A percentile compares a stretch with the other conserved stretches of the same genome.
phyloP scores from a whole-genome alignment of 2,113 vertebrate genomes.

The Psittacula cyanocephala region DNA sequence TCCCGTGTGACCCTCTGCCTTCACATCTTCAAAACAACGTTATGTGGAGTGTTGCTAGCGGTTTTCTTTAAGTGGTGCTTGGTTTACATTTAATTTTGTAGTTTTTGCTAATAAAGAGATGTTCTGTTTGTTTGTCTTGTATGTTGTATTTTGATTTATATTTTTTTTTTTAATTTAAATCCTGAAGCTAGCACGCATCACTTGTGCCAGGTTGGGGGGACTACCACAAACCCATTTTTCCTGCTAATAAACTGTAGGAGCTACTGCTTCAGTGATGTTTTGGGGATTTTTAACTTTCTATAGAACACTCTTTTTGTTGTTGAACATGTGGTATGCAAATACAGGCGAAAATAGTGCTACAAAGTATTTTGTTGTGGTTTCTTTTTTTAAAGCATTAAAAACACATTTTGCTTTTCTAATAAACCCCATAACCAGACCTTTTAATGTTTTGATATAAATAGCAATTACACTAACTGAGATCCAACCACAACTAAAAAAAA shows the following conservation, averaged over 20 bases:
- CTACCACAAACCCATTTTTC: background rate
- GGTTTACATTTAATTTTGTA: background rate
- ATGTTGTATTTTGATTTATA: background rate
- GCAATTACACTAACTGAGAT: slow-evolving; percentile 44
- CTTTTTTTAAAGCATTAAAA: slow-evolving; percentile 49
- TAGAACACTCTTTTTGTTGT: slow-evolving; percentile 15
- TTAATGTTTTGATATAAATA: slow-evolving; percentile 57
- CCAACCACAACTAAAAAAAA: background rate
- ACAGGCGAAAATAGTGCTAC: slow-evolving; percentile 5
- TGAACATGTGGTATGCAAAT: slow-evolving; percentile 58
- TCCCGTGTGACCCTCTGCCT: background rate
- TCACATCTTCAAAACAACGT: accelerated
- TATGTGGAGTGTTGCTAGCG: accelerated
- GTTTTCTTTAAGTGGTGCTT: background rate
- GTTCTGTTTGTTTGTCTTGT: background rate
- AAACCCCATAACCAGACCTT: slow-evolving; percentile 42
- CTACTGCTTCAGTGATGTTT: background rate
- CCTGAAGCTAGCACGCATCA: accelerated
- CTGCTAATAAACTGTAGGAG: slow-evolving; percentile 3
- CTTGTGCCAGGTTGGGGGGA: background rate
- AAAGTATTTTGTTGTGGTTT: slow-evolving; percentile 58
- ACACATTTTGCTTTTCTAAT: slow-evolving; percentile 62
- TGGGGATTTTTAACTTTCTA: slow-evolving; percentile 47
- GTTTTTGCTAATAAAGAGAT: background rate
- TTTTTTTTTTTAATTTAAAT: background rate